phyloP scores from a whole-genome alignment of 2,113 vertebrate genomes.

The Hemichromis elongatus region DNA sequence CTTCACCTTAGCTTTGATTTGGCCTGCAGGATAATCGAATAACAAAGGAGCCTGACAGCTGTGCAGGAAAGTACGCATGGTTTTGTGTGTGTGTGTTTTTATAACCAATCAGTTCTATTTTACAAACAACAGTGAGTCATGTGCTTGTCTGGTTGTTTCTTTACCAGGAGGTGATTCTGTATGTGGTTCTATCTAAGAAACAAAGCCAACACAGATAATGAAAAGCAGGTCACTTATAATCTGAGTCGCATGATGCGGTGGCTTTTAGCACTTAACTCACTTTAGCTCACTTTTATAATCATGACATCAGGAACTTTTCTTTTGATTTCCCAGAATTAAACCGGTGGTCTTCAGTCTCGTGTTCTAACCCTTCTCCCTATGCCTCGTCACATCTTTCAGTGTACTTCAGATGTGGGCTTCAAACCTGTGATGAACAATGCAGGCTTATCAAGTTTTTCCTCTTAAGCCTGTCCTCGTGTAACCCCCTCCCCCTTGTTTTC shows the following conservation, averaged over 20 bases:
- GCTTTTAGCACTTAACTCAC: background rate
- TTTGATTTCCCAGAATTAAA: background rate
- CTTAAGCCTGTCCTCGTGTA: background rate
- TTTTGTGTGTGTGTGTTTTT: background rate
- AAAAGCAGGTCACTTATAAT: background rate
- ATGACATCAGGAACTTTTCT: slow-evolving; percentile 2
- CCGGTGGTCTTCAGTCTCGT: background rate
- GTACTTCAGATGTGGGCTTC: background rate
- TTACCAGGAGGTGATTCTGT: background rate
- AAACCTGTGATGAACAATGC: slow-evolving; percentile 20
- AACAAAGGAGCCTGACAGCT: background rate
- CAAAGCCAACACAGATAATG: background rate
- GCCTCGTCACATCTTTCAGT: background rate
- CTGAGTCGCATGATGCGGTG: background rate
- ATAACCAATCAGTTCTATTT: background rate
- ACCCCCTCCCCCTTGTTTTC: background rate
- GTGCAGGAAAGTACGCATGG: background rate
- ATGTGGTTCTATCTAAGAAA: background rate
- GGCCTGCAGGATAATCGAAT: background rate
- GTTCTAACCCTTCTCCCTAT: background rate
- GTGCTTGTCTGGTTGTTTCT: background rate
- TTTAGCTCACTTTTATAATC: slow-evolving; percentile 3
- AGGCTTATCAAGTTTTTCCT: background rate
- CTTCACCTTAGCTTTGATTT: background rate
- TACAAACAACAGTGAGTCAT: background rate